Evolutionary conservation across 2,888 invertebrate genomes (phyloP).

Genomic region (Clistopyga incitator): DNA sequence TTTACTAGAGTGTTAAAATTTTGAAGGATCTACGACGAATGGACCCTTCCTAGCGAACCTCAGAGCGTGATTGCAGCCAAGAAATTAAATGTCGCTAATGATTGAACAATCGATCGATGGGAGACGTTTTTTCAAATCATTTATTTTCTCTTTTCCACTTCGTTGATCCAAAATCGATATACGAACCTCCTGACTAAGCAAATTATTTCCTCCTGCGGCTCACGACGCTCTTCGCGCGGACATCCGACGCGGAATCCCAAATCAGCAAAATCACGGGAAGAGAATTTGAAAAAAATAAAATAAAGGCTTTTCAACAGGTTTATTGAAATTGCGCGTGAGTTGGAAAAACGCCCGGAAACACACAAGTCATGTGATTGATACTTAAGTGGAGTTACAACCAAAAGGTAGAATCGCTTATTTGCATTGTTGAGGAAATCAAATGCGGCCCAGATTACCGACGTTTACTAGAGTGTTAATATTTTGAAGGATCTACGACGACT

Average conservation of each 20-base stretch:
- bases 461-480: too few relatives aligned
- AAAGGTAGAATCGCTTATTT: too few relatives aligned
- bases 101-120: slow-evolving; percentile 20
- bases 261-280: too few relatives aligned
- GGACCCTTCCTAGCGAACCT: slow-evolving; percentile 30
- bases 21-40: too few relatives aligned
- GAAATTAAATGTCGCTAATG: slow-evolving; percentile 34
- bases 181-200: not conserved
- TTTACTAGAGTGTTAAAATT: too few relatives aligned
- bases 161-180: slow-evolving; percentile 20
- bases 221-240: not conserved
- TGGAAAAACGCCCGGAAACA: not conserved
- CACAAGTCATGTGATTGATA: too few relatives aligned
- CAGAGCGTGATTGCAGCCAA: slow-evolving; percentile 24
- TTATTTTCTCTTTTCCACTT: not conserved
- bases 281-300: not conserved
- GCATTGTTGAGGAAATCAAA: too few relatives aligned
- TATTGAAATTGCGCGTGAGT: slow-evolving; percentile 42
- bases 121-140: not conserved
- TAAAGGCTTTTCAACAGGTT: slow-evolving; percentile 22
- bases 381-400: too few relatives aligned
- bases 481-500: too few relatives aligned
- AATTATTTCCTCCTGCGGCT: not conserved
- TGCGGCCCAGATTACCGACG: too few relatives aligned
- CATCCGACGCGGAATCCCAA: not conserved